These are phyloP conservation scores for Coccyzus lansbergi DNA, from an alignment of 2,797 vertebrate genomes.

Conservation along the genomic window DNA sequence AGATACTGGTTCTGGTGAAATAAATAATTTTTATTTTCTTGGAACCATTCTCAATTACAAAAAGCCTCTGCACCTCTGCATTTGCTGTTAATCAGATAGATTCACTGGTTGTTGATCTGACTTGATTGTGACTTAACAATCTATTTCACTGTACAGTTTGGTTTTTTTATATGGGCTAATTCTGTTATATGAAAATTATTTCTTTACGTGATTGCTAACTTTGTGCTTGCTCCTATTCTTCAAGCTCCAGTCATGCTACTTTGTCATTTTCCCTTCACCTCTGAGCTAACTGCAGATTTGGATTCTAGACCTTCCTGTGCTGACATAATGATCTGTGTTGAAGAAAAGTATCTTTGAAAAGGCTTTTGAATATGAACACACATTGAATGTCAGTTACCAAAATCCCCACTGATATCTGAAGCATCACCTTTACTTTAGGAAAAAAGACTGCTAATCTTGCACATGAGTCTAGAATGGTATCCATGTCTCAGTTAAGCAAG, in stretches of 20 bases:
- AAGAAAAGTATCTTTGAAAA: neutral
- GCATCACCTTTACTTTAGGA: neutral
- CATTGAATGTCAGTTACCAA: neutral
- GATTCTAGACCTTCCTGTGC: neutral
- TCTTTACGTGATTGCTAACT: neutral
- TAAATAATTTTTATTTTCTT: neutral
- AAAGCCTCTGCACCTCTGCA: neutral
- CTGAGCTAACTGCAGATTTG: neutral
- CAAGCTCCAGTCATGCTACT: neutral
- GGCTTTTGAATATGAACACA: neutral
- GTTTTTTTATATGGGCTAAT: neutral
- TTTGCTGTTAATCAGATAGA: neutral
- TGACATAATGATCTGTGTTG: neutral
- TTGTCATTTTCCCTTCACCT: neutral
- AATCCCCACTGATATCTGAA: neutral
- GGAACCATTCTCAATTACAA: neutral
- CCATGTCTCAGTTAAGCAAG: neutral
- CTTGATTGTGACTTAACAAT: neutral
- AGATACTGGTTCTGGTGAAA: neutral
- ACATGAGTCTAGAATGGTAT: neutral
- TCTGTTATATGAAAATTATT: neutral
- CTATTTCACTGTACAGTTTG: neutral
- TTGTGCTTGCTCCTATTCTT: neutral
- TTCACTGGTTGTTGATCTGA: neutral
- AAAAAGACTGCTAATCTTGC: no score